Conservation (phyloP, 2,888 invertebrate species). For the Drosophila anomalata region DNA sequence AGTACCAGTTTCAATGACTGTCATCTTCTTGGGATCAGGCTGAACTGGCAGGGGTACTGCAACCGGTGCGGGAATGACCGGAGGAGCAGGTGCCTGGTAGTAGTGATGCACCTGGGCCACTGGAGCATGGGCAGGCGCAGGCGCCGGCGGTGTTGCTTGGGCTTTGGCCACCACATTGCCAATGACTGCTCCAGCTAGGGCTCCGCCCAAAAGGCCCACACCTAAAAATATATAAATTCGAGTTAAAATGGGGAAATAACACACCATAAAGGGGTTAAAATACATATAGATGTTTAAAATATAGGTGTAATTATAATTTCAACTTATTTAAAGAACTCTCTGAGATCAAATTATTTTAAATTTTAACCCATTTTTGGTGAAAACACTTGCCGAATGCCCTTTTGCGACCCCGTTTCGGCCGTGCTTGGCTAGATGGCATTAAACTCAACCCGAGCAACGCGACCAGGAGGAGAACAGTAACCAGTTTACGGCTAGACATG, state of each 20-base stretch:
- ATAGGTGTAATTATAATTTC: too few species aligned
- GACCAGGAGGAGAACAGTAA: conserved; percentile 41
- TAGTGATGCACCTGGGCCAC: conserved; percentile 48
- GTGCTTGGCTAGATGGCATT: conserved; percentile 38
- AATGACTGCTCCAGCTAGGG: conserved; percentile 54
- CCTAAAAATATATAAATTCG: conserved; percentile 21
- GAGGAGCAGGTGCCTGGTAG: conserved; percentile 10
- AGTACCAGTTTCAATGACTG: conserved; percentile 48
- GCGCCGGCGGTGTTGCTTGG: conserved; percentile 29
- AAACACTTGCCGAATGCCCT: conserved; percentile 54
- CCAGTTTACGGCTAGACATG: conserved; percentile 47
- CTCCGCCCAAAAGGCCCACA: conserved; percentile 59
- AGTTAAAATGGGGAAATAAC: too few species aligned
- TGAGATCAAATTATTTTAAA: too few species aligned
- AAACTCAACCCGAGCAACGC: conserved; percentile 38
- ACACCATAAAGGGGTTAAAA: too few species aligned
- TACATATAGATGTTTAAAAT: too few species aligned
- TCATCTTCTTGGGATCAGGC: conserved; percentile 22
- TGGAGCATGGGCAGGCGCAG: conserved; percentile 36
- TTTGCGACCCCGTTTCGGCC: conserved; percentile 54
- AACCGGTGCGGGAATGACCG: conserved; percentile 1
- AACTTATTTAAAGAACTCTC: too few species aligned
- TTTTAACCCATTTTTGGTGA: background rate
- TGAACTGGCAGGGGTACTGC: conserved; percentile 3
- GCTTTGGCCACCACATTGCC: conserved; percentile 45